These are phyloP conservation scores for Otocyon megalotis DNA, from an alignment of 2,113 vertebrate species.

Conservation along the genomic window DNA sequence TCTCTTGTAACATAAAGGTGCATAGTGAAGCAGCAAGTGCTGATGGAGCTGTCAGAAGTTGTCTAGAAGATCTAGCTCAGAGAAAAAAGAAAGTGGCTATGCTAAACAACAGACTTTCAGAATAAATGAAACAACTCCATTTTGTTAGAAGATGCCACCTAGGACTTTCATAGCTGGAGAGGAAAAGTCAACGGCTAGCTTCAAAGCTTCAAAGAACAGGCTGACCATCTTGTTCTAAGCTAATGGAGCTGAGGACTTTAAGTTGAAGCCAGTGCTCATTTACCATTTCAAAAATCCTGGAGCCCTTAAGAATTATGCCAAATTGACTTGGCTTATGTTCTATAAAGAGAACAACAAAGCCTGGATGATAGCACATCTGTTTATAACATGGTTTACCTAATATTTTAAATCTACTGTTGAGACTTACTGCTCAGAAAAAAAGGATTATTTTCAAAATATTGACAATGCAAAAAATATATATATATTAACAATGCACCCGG, in stretches of 20 bases:
- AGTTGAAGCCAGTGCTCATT: background rate
- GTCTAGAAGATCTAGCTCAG: background rate
- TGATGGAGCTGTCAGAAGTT: background rate
- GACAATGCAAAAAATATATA: no score
- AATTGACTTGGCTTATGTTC: background rate
- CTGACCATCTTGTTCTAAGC: background rate
- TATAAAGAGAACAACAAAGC: background rate
- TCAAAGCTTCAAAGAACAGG: background rate
- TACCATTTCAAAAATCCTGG: background rate
- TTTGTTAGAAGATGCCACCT: background rate
- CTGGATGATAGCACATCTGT: background rate
- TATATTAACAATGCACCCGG: background rate
- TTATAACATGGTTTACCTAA: background rate
- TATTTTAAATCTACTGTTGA: background rate
- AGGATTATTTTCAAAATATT: background rate
- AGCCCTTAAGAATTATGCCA: background rate
- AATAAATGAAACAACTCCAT: background rate
- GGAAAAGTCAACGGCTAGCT: background rate
- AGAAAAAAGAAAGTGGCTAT: background rate
- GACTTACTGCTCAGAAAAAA: background rate
- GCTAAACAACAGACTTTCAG: background rate
- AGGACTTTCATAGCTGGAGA: background rate
- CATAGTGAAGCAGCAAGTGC: background rate
- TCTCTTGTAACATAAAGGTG: background rate
- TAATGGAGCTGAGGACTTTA: background rate